Conservation (phyloP, 2,113 vertebrate species). For the Haplotaxodon microlepis region DNA sequence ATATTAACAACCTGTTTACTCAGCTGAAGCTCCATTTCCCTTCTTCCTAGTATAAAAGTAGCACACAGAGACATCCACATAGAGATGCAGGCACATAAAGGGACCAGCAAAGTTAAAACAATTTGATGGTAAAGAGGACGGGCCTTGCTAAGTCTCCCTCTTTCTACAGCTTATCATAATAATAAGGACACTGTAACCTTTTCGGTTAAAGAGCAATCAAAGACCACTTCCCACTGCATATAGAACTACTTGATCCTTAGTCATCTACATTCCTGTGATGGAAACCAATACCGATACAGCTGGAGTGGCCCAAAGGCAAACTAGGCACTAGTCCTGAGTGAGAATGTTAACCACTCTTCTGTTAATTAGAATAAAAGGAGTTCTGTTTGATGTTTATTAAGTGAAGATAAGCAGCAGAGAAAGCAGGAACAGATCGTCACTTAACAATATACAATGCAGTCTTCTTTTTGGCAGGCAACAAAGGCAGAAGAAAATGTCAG, state of each 20-base stretch:
- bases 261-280: not conserved
- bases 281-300: not conserved
- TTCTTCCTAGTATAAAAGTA: slow-evolving; percentile 14
- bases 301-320: not conserved
- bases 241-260: slow-evolving; percentile 13
- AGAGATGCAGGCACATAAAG: slow-evolving; percentile 1
- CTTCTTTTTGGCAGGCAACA: slow-evolving; percentile 3
- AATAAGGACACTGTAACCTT: slow-evolving; percentile 65
- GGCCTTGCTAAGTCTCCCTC: not conserved
- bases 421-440: not conserved
- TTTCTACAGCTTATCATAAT: slow-evolving; percentile 53
- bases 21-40: slow-evolving; percentile 68
- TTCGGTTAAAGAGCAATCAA: slow-evolving; percentile 43
- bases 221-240: not conserved
- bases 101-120: slow-evolving; percentile 23
- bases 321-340: not conserved
- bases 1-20: slow-evolving; percentile 76
- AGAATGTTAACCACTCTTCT: slow-evolving; percentile 4
- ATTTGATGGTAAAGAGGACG: slow-evolving; percentile 10
- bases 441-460: slow-evolving; percentile 3
- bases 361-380: slow-evolving; percentile 9
- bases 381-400: slow-evolving; percentile 40
- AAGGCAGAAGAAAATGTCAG: slow-evolving; percentile 36
- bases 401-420: slow-evolving; percentile 21
- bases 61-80: not conserved